Conservation (phyloP, 2,888 invertebrate genomes). For the Pasiphila rectangulata region DNA sequence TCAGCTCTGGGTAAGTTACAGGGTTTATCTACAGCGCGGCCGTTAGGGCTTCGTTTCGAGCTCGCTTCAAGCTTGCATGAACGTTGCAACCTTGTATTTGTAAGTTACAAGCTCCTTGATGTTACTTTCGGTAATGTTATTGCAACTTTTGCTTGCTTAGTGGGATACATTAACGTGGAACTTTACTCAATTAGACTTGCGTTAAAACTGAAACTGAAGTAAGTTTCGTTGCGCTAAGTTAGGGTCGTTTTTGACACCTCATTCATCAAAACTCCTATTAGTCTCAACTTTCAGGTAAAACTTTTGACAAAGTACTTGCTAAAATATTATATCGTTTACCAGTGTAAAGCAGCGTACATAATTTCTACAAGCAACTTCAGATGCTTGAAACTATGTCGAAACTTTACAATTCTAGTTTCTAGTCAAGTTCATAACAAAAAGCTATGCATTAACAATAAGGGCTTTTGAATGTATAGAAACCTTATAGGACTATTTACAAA, state of each 20-base stretch:
- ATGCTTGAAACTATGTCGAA: neutral
- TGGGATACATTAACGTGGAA: slow-evolving; percentile 2
- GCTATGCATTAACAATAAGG: neutral
- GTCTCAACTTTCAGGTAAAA: slow-evolving; percentile 21
- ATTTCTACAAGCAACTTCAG: slow-evolving; percentile 7
- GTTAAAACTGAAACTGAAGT: slow-evolving; percentile 8
- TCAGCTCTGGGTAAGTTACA: too few relatives aligned
- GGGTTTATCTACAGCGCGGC: too few relatives aligned
- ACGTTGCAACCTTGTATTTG: too few relatives aligned
- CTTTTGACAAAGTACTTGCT: slow-evolving; percentile 12
- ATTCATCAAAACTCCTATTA: slow-evolving; percentile 31
- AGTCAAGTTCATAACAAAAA: neutral
- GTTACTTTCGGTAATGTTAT: too few relatives aligned
- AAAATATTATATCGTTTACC: neutral
- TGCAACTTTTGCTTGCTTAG: too few relatives aligned
- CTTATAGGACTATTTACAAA: too few relatives aligned
- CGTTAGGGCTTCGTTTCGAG: too few relatives aligned
- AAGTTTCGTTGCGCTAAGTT: slow-evolving; percentile 17
- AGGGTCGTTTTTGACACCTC: slow-evolving; percentile 24
- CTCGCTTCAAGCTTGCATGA: too few relatives aligned
- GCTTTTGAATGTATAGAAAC: neutral
- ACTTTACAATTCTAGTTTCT: neutral
- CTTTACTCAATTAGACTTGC: slow-evolving; percentile 18
- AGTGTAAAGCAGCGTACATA: slow-evolving; percentile 4
- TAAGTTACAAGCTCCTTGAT: too few relatives aligned